Conservation (phyloP, 2,113 vertebrate genomes). For the Galeopterus variegatus region DNA sequence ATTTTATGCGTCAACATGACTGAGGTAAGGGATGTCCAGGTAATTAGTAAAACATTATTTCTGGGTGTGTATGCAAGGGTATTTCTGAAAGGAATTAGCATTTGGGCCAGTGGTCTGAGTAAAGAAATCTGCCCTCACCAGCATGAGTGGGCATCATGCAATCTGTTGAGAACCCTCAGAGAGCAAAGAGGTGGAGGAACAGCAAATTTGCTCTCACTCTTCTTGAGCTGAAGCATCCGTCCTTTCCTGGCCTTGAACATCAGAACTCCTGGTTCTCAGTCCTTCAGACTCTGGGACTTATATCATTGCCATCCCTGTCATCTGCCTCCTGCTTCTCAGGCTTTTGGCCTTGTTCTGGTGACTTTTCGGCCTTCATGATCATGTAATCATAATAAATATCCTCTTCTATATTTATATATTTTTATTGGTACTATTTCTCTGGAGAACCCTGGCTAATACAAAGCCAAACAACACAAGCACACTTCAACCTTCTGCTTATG, state of each 20-base stretch:
- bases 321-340: no score
- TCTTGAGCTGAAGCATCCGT: neutral
- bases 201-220: neutral
- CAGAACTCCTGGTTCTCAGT: neutral
- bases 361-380: neutral
- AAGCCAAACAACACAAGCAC: neutral
- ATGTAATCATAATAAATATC: neutral
- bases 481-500: conserved; percentile 13
- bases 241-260: neutral
- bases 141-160: neutral
- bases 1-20: neutral
- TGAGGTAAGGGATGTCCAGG: neutral
- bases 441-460: neutral
- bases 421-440: neutral
- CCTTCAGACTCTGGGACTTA: neutral
- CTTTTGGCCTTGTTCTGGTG: no score
- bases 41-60: neutral
- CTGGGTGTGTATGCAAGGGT: neutral
- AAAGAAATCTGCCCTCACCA: neutral
- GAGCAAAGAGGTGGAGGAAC: neutral
- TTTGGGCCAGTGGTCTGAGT: neutral
- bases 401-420: neutral
- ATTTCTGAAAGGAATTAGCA: neutral
- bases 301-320: no score
- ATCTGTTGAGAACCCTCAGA: neutral